Evolutionary conservation across 2,797 vertebrate species (phyloP), one percentile per base, ranked within the genome.

Genomic region (Takifugu ocellatus): DNA sequence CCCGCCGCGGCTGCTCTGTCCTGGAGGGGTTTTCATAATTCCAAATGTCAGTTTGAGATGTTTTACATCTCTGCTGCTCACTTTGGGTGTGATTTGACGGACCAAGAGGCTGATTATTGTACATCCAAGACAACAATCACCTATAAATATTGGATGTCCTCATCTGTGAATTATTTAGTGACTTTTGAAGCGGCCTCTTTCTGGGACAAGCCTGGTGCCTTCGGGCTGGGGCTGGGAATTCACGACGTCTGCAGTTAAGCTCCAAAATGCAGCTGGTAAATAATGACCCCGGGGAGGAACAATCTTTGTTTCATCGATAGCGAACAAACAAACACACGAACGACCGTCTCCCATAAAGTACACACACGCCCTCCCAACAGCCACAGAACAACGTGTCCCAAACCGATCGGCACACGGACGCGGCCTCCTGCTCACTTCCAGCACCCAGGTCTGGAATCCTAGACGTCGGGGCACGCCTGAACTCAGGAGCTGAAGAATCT

Each of bases 121-220:
- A 49, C 25, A 85, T 51, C 57, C 44, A 31, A 49, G 62, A 45
- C 56, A 53, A 70, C 78, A 83, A 60, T 69, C 59, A 47, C 27
- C 7, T 69, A 86, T 89, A 39, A 84, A 87, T 87, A 83, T 78
- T 89, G 49, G 12, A 89, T 61, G 48, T 31, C 56, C 55, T 49
- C 51, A 54, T 33, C 51, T 6, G 24, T 88, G 27, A 89, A 89
- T 89, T 75, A 87, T 89, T 84, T 52, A 89, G 26, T 45, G 25
- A 21, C 49, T 60, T 49, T 61, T 63, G 42, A 63, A 61, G 51
- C 48, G 60, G 64, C 44, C 59, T 12, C 24, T 70, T 52, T 56
- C 58, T 83, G 63, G 75, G 74, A 59, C 75, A 72, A 54, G 45
- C 49, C n/a, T 44, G n/a, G 45, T 12, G 6, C 26, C 45, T 3